Base-by-base conservation (phyloP, 2,888 invertebrate species). In the Sarcophaga variegata region DNA sequence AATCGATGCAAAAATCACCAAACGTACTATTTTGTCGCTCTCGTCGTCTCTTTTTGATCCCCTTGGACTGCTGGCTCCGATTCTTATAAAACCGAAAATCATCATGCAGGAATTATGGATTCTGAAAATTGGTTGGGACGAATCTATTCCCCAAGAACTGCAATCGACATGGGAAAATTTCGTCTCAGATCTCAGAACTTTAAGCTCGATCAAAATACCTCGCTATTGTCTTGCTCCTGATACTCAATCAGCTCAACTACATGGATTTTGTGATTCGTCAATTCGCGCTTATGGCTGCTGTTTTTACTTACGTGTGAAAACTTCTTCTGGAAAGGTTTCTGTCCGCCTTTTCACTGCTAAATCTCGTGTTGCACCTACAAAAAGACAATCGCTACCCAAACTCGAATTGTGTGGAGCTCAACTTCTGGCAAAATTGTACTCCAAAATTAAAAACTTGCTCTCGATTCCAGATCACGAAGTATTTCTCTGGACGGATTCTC, bases 281-380 rank as follows among this genome's bases (percentile, higher is more conserved):
- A 76, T 81, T 25, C 72, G 81, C 6, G 81, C 81, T 4, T 84
- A 76, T 84, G 84, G 83, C 2, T 84, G 84, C 63, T 79, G 79
- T 71, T 14, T 84, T 5, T 81, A 87, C 20, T 1, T 83, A 2
- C 79, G 78, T 12, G 37, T 54, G 4, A 37, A 77, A 59, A 78
- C 12, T 62, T 11, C 2, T 14, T 45, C 25, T 3, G 69, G 79
- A 11, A 64, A 79, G 2, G 62, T 79, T 17, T 20, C 62, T 10
- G 69, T 72, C 1, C n/a, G 59, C 3, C 59, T 85, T 6, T 71
- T 81, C 20, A 70, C 70, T 3, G 78, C 74, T 10, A 74, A 72
- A 81, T 17, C 12, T 14, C 11, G 49, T 14, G 49, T 49, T 49
- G 49, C 49, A 14, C 49, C 49, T 14, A 49, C 49, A 49, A 49